These are phyloP conservation scores for Limnephilus marmoratus DNA, from an alignment of 2,888 invertebrate genomes.

Conservation along the genomic window DNA sequence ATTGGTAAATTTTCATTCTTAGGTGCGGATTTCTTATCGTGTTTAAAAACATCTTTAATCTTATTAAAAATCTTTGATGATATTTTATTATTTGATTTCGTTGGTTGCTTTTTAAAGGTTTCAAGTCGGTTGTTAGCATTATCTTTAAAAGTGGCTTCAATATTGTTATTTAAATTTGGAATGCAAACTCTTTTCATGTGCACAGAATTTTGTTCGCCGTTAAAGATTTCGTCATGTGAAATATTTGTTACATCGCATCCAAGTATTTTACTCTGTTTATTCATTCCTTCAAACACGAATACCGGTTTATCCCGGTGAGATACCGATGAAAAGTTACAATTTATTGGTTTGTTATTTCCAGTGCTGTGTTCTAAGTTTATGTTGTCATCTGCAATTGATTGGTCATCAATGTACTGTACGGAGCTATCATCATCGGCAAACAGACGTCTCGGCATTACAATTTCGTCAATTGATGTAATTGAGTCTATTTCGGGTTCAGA, in stretches of 20 bases:
- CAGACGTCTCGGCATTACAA: slow-evolving; percentile 70
- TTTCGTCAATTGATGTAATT: slow-evolving; percentile 39
- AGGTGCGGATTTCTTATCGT: slow-evolving; percentile 69
- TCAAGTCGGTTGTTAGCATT: slow-evolving; percentile 22
- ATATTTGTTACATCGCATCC: slow-evolving; percentile 75
- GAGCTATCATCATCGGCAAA: slow-evolving; percentile 73
- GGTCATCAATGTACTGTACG: slow-evolving; percentile 53
- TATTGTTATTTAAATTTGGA: slow-evolving; percentile 46
- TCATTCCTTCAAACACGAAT: slow-evolving; percentile 67
- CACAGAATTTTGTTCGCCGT: slow-evolving; percentile 42
- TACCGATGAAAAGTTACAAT: slow-evolving; percentile 41
- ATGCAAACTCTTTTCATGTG: slow-evolving; percentile 63
- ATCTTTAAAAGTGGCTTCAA: slow-evolving; percentile 51
- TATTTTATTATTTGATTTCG: slow-evolving; percentile 69
- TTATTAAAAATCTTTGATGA: slow-evolving; percentile 75
- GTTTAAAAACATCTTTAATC: slow-evolving; percentile 74
- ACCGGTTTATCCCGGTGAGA: slow-evolving; percentile 40
- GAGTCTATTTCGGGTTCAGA: slow-evolving; percentile 68
- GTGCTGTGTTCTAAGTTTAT: slow-evolving; percentile 55
- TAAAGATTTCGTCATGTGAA: slow-evolving; percentile 73
- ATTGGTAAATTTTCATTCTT: slow-evolving; percentile 69
- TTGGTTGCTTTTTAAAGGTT: slow-evolving; percentile 2
- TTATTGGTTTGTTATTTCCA: slow-evolving; percentile 41
- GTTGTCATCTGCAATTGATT: slow-evolving; percentile 50
- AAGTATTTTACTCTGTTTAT: slow-evolving; percentile 76